Conservation (phyloP, 2,113 vertebrate genomes). For the Silurus meridionalis region DNA sequence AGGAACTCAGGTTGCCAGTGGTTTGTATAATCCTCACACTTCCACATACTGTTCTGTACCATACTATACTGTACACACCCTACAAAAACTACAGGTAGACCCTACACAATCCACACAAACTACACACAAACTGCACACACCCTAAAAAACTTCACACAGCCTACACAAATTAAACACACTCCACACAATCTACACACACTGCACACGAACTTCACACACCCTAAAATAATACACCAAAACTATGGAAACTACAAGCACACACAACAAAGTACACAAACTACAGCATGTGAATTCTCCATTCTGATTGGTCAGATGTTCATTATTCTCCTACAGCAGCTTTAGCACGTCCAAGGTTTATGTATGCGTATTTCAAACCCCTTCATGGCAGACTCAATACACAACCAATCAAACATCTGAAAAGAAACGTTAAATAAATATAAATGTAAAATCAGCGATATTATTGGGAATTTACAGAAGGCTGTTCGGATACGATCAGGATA, state of each 20-base stretch:
- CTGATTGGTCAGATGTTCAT: neutral
- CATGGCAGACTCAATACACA: neutral
- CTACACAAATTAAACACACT: neutral
- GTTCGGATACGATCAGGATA: neutral
- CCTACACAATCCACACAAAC: too few species aligned
- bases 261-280: neutral
- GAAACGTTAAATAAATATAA: too few species aligned
- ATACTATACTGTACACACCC: neutral
- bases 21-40: neutral
- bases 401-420: neutral
- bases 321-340: neutral
- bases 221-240: too few species aligned
- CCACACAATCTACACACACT: too few species aligned
- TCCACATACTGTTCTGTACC: too few species aligned
- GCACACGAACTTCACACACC: too few species aligned
- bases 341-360: neutral
- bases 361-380: too few species aligned
- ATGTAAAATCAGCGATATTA: neutral
- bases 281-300: neutral
- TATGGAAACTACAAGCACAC: too few species aligned
- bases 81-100: neutral
- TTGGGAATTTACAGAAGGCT: neutral
- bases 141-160: neutral
- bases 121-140: neutral
- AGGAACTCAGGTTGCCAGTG: neutral